These are phyloP conservation scores for Trissolcus brochymenae DNA, from an alignment of 2,888 invertebrate species.

Conservation along the genomic window DNA sequence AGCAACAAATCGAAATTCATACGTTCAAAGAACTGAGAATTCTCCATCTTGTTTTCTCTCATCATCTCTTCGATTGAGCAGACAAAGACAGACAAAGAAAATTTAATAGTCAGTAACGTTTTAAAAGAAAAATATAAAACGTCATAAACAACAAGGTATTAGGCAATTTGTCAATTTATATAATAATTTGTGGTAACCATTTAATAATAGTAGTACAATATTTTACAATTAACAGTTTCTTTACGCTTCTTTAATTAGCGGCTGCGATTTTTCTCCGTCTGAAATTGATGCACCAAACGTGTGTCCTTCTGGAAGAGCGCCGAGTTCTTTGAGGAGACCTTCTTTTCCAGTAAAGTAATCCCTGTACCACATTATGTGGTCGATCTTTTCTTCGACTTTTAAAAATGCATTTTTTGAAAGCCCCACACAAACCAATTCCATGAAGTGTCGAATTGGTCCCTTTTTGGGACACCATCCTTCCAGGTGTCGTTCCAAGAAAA, in stretches of 20 bases:
- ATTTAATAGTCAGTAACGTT: too few species aligned
- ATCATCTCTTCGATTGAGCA: too few species aligned
- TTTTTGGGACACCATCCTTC: conserved; percentile 92
- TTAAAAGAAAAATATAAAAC: too few species aligned
- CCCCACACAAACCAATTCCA: conserved; percentile 96
- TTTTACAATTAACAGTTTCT: too few species aligned
- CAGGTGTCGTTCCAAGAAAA: conserved; percentile 92
- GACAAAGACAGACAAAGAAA: too few species aligned
- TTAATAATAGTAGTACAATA: too few species aligned
- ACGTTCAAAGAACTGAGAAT: too few species aligned
- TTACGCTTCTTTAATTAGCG: background rate
- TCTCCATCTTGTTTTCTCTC: too few species aligned
- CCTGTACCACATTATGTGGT: conserved; percentile 93
- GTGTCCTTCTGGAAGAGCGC: conserved; percentile 76
- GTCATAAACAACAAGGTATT: too few species aligned
- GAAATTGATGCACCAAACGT: conserved; percentile 6
- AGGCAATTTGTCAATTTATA: too few species aligned
- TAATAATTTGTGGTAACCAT: too few species aligned
- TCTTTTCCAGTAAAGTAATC: conserved; percentile 91
- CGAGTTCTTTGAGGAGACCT: conserved; percentile 82
- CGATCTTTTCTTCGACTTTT: conserved; percentile 90
- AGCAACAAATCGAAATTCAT: too few species aligned
- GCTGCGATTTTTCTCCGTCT: background rate
- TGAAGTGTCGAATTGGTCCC: conserved; percentile 96
- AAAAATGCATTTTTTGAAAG: conserved; percentile 96